These are phyloP conservation scores for Sinocyclocheilus maitianheensis DNA, from an alignment of 2,113 vertebrate species.

Conservation along the genomic window DNA sequence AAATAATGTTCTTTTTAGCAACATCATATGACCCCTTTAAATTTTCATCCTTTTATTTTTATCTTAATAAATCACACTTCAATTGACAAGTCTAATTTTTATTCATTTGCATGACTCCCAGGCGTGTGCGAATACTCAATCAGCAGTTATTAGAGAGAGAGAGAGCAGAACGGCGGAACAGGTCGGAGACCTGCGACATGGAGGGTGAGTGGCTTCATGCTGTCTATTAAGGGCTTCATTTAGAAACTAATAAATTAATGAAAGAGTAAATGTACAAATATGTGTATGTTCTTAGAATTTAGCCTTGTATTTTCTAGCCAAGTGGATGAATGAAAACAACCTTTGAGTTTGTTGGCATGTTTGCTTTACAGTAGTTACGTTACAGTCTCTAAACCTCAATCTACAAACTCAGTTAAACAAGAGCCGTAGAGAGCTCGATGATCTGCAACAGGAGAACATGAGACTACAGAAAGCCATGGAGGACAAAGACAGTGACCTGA, in stretches of 20 bases:
- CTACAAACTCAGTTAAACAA: slow-evolving; percentile 81
- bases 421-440: slow-evolving; percentile 74
- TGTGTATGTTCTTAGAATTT: not conserved
- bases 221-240: not conserved
- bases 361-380: slow-evolving; percentile 70
- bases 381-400: slow-evolving; percentile 77
- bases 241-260: not conserved
- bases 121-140: slow-evolving; percentile 80
- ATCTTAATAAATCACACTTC: not conserved
- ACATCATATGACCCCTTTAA: no score
- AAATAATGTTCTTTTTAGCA: no score
- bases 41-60: not conserved
- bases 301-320: not conserved
- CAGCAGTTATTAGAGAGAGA: slow-evolving; percentile 80
- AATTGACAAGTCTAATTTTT: not conserved
- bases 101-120: slow-evolving; percentile 59
- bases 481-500: slow-evolving; percentile 76
- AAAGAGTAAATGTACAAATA: not conserved
- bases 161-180: slow-evolving; percentile 68
- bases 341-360: slow-evolving; percentile 8
- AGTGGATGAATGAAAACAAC: not conserved
- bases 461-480: slow-evolving; percentile 76
- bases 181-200: slow-evolving; percentile 66
- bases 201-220: slow-evolving; percentile 73
- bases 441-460: slow-evolving; percentile 79